Conservation (phyloP, 1,140 invertebrate genomes). For the Panagrolaimus sp. region DNA sequence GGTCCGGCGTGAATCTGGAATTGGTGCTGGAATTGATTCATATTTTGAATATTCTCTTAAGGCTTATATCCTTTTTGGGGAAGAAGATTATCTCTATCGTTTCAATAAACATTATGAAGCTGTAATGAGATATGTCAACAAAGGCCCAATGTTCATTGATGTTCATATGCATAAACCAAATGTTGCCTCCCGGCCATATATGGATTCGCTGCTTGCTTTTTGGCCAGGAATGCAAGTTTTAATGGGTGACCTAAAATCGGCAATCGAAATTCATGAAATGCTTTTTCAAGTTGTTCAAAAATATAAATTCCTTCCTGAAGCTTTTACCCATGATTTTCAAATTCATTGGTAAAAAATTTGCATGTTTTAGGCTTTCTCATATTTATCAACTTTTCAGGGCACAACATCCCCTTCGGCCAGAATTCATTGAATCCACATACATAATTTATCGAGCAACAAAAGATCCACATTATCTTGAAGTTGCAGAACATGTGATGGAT, state of each 20-base stretch:
- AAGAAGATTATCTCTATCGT: constrained; percentile 79
- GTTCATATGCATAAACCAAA: constrained; percentile 94
- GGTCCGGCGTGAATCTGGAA: constrained; percentile 80
- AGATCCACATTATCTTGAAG: constrained; percentile 88
- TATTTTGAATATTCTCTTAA: constrained; percentile 98
- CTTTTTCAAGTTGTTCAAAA: constrained; percentile 66
- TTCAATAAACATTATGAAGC: constrained; percentile 94
- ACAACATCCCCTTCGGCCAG: constrained; percentile 88
- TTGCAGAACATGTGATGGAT: constrained; percentile 78
- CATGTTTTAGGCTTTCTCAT: constrained; percentile 72
- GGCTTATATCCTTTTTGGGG: constrained; percentile 72
- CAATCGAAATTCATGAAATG: constrained; percentile 82
- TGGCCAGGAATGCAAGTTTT: constrained; percentile 86
- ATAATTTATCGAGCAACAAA: constrained; percentile 86
- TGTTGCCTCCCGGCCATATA: constrained; percentile 88
- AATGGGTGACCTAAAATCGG: constrained; percentile 87
- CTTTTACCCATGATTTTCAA: constrained; percentile 86
- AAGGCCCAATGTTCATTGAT: constrained; percentile 87
- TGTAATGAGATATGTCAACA: constrained; percentile 91
- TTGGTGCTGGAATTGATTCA: constrained; percentile 97
- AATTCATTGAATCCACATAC: constrained; percentile 96
- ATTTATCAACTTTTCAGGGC: constrained; percentile 96
- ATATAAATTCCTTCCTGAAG: constrained; percentile 95
- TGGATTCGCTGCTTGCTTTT: constrained; percentile 93
- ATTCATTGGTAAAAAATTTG: constrained; percentile 85